Evolutionary conservation across 1,140 invertebrate genomes (phyloP).

Genomic region (Cotesia typhae): DNA sequence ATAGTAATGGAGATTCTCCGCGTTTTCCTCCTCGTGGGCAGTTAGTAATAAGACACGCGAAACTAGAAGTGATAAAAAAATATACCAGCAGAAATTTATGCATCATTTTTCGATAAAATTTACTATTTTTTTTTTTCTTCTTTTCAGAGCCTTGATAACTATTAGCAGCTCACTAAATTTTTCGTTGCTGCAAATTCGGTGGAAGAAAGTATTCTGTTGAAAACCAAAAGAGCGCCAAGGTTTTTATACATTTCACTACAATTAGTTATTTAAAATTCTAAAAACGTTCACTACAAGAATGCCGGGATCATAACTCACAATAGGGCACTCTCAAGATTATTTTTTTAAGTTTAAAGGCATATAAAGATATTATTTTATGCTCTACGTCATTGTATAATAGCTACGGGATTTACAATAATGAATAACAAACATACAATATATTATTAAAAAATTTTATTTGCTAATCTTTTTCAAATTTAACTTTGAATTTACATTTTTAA

Average conservation of each 20-base stretch:
- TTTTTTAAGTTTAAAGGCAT: conserved; percentile 14
- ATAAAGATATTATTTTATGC: not conserved
- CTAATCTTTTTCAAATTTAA: conserved; percentile 7
- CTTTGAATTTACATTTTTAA: conserved; percentile 14
- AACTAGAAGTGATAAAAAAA: conserved; percentile 46
- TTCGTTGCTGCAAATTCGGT: not conserved
- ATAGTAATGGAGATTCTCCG: conserved; percentile 50
- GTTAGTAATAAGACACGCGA: conserved; percentile 67
- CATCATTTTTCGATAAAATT: conserved; percentile 34
- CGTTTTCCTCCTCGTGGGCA: conserved; percentile 68
- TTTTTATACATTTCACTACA: conserved; percentile 17
- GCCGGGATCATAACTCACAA: conserved; percentile 41
- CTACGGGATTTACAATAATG: not conserved
- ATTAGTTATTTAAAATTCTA: conserved; percentile 3
- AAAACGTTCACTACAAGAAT: conserved; percentile 27
- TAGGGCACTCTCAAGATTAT: conserved; percentile 53
- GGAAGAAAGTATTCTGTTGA: not conserved
- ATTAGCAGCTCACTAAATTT: not conserved
- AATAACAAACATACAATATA: not conserved
- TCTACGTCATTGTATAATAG: no score
- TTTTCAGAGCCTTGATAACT: not conserved
- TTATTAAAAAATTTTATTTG: conserved; percentile 3
- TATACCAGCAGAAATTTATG: conserved; percentile 41
- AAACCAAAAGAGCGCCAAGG: conserved; percentile 14
- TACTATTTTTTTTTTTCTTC: not conserved